Percentiles rank a stretch among this genome's conserved stretches.
Evolutionary conservation across 2,888 invertebrate species (phyloP).

Genomic region (Cyaniris semiargus): DNA sequence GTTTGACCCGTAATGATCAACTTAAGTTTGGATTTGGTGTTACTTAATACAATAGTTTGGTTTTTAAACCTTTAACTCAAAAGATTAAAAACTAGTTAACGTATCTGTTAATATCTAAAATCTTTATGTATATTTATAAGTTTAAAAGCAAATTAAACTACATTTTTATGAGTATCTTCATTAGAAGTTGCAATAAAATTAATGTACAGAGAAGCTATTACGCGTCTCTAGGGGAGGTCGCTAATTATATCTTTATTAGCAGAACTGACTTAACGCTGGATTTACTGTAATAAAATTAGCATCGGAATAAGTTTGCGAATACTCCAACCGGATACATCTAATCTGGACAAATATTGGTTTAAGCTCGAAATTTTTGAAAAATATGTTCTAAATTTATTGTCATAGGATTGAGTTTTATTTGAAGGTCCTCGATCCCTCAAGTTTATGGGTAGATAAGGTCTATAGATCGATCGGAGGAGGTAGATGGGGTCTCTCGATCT

Average conservation of each 20-base stretch:
- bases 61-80: background rate
- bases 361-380: conserved; percentile 45
- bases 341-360: conserved; percentile 67
- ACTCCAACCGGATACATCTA: conserved; percentile 49
- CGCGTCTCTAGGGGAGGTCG: conserved; percentile 2
- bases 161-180: background rate
- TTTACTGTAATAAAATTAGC: conserved; percentile 25
- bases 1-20: background rate
- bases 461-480: conserved; percentile 49
- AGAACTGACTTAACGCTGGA: background rate
- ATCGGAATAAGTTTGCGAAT: conserved; percentile 18
- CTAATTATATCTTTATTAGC: conserved; percentile 11
- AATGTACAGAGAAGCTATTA: background rate
- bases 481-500: conserved; percentile 57
- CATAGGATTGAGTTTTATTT: conserved; percentile 28
- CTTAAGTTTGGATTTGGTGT: no score
- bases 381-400: background rate
- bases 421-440: conserved; percentile 5
- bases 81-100: background rate
- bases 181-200: conserved; percentile 1
- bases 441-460: conserved; percentile 58
- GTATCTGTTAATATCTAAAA: background rate
- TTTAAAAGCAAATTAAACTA: background rate
- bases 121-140: background rate
- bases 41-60: no score